Conservation (phyloP, 2,888 invertebrate species). For the Cryptocephalus primarius region DNA sequence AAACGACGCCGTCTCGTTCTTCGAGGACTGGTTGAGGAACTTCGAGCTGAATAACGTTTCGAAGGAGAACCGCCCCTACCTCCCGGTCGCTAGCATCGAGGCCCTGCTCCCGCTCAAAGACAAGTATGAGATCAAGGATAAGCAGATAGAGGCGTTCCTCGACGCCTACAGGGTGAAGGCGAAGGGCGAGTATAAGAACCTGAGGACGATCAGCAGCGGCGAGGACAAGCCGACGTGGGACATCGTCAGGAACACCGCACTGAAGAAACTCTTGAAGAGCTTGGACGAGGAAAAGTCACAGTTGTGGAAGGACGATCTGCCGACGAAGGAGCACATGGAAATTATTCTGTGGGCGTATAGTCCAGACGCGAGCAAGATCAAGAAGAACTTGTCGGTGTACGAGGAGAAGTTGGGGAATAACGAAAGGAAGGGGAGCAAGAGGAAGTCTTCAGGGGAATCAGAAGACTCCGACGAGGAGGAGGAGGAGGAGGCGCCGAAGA, state of each 20-base stretch:
- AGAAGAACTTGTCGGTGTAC: slow-evolving; percentile 42
- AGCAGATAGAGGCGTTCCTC: slow-evolving; percentile 43
- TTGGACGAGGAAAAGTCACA: slow-evolving; percentile 51
- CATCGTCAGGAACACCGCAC: slow-evolving; percentile 54
- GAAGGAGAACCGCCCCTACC: slow-evolving; percentile 58
- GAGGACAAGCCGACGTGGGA: slow-evolving; percentile 59
- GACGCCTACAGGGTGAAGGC: slow-evolving; percentile 50
- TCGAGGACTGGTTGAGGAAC: slow-evolving; percentile 64
- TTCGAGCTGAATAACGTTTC: slow-evolving; percentile 57
- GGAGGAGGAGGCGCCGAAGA: slow-evolving; percentile 29
- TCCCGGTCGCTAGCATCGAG: slow-evolving; percentile 48
- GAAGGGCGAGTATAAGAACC: slow-evolving; percentile 62
- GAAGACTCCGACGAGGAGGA: slow-evolving; percentile 14
- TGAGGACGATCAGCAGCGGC: slow-evolving; percentile 50
- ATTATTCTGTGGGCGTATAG: slow-evolving; percentile 69
- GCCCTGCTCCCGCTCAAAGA: slow-evolving; percentile 45
- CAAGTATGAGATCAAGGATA: slow-evolving; percentile 40
- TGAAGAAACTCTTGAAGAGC: slow-evolving; percentile 46
- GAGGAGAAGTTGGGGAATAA: slow-evolving; percentile 36
- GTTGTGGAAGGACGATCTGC: slow-evolving; percentile 54
- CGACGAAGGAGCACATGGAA: slow-evolving; percentile 55
- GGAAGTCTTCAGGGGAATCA: slow-evolving; percentile 22
- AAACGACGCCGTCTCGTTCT: slow-evolving; percentile 57
- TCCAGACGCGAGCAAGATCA: slow-evolving; percentile 56
- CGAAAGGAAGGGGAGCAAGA: slow-evolving; percentile 18